Evolutionary conservation across 2,888 invertebrate species (phyloP), one percentile per base, ranked within the genome.

Genomic region (Nasonia oneida): DNA sequence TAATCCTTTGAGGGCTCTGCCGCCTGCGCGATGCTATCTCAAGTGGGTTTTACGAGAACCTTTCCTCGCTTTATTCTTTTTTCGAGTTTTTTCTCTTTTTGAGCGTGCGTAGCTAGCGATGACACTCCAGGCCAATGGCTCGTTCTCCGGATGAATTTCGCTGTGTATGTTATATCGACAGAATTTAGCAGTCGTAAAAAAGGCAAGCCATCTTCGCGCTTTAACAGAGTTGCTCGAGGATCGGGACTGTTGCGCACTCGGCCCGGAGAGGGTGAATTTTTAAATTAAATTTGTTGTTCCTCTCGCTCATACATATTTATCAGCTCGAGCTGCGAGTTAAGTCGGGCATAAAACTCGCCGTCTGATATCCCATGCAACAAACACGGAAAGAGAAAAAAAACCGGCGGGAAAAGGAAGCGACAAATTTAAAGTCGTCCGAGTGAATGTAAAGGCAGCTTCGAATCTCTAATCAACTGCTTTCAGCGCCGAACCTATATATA

Each of bases 251-350:
- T 37, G 37, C 37, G 15, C 10, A 57, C 2, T 29, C 4, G 8
- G 14, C 4, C 29, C 12, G 29, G 57, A 18, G n/a, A 71, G 39
- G 39, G 15, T n/a, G 70, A 76, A 82, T 82, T 82, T 42, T 64
- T 10, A 82, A 82, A 82, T 76, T 64, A 50, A 64, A 81, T 81
- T 81, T 67, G 75, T 75, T 75, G 64, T 75, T n/a, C 37, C 37
- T n/a, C n/a, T 37, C 37, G n/a, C 14, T 78, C 77, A 81, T 81
- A n/a, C 75, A 82, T 82, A 82, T 82, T 82, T 76, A 82, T 75
- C 67, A 76, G 67, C 4, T 37, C 0, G 18, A 6, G 29, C 37
- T 8, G 70, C 67, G 18, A 8, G 15, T 18, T 23, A 61, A 15
- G 39, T 37, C 67, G 29, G 4, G 37, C 15, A n/a, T 23, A 64